Conservation (phyloP, 2,797 vertebrate genomes). For the Falco peregrinus region DNA sequence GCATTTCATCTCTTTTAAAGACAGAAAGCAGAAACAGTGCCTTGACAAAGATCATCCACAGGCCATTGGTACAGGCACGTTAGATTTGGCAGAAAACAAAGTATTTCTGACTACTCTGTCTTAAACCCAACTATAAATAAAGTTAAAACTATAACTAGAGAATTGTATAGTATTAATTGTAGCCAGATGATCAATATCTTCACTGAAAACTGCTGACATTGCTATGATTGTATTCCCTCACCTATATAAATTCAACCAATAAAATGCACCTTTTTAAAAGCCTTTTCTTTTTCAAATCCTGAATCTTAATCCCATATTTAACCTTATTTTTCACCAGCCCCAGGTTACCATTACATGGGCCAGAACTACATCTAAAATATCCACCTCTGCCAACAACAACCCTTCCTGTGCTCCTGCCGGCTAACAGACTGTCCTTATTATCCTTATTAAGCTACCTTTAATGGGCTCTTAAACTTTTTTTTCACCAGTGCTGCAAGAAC, state of each 20-base stretch:
- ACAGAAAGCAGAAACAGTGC: neutral
- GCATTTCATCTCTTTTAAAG: neutral
- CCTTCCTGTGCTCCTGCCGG: neutral
- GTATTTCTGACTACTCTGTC: neutral
- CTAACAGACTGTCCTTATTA: neutral
- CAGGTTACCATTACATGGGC: neutral
- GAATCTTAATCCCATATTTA: neutral
- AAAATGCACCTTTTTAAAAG: neutral
- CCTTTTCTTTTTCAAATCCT: neutral
- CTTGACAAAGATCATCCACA: neutral
- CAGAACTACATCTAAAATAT: neutral
- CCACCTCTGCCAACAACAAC: neutral
- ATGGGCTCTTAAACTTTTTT: neutral
- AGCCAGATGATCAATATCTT: neutral
- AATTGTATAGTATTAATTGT: neutral
- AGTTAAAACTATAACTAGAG: neutral
- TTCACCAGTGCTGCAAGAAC: neutral
- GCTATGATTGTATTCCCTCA: neutral
- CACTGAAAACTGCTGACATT: neutral
- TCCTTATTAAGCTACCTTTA: neutral
- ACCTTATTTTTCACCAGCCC: neutral
- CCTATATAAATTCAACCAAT: neutral
- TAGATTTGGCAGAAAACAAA: neutral
- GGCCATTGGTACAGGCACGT: neutral
- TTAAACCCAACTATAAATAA: neutral